A percentile compares a stretch with the other conserved stretches of the same genome.
These are phyloP conservation scores for Pyrocephalus nanus DNA, from an alignment of 2,797 vertebrate genomes.

Conservation along the genomic window DNA sequence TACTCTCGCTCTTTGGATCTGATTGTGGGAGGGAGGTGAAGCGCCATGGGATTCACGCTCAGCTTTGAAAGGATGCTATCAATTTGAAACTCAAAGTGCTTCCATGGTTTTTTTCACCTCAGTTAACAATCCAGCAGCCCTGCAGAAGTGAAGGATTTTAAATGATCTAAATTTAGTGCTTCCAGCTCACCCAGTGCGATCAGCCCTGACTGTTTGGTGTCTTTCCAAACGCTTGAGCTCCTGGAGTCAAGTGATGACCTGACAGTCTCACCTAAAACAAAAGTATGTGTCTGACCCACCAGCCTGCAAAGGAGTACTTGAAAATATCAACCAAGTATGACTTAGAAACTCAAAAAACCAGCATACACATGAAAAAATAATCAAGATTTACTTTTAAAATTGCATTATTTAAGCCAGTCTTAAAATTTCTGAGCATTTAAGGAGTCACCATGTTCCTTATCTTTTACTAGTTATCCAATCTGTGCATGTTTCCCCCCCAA, in stretches of 20 bases:
- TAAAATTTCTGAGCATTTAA: not conserved
- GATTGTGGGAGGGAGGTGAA: slow-evolving; percentile 24
- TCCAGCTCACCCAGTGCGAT: not conserved
- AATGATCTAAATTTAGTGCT: slow-evolving; percentile 30
- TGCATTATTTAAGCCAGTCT: rapidly evolving
- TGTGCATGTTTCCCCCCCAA: not conserved
- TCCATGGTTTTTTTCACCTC: not conserved
- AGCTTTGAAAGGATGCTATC: slow-evolving; percentile 31
- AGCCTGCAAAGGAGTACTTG: not conserved
- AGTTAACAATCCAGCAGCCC: slow-evolving; percentile 13
- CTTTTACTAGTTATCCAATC: not conserved
- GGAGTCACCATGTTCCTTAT: not conserved
- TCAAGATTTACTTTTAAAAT: not conserved
- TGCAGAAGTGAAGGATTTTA: slow-evolving; percentile 5
- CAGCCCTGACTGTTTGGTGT: not conserved
- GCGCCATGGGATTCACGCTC: not conserved
- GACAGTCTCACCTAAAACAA: not conserved
- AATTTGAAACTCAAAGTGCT: slow-evolving; percentile 16
- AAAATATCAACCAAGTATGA: not conserved
- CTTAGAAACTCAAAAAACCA: not conserved
- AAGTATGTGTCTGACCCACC: not conserved
- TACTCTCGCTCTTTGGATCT: not conserved
- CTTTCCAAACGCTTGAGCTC: not conserved
- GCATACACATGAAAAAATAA: not conserved
- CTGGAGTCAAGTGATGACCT: not conserved